Evolutionary conservation across 1,140 invertebrate species (phyloP), one percentile per base, ranked within the genome.

Genomic region (Lutraria rhynchaena): DNA sequence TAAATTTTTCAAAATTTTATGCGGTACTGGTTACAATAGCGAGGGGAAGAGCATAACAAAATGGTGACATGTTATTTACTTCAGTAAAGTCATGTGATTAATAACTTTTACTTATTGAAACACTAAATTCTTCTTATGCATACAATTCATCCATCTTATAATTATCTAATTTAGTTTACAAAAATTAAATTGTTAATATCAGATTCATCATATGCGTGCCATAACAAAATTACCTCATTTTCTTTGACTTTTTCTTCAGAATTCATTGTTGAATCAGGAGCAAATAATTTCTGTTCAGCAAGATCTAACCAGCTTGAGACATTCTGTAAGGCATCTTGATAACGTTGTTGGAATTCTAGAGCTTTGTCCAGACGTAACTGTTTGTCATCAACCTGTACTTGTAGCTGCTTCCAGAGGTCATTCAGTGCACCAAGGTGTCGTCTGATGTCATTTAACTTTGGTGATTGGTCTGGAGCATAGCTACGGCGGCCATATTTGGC

Each of bases 191-290:
- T n/a, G n/a, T n/a, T n/a, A n/a, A n/a, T n/a, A n/a, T n/a, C n/a
- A n/a, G n/a, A n/a, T n/a, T n/a, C n/a, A n/a, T n/a, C n/a, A n/a
- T n/a, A n/a, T n/a, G n/a, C n/a, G n/a, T n/a, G n/a, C n/a, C n/a
- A n/a, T n/a, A n/a, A n/a, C n/a, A n/a, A n/a, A n/a, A n/a, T 24
- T 74, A 91, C 90, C 88, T 91, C 88, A 83, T 89, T 90, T 70
- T 90, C 87, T 63, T 86, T 86, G 15, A 91, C 77, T 35, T 88
- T 86, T 57, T 90, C 86, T 19, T 86, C 84, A 27, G 85, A 83
- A 27, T 86, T 76, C 71, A 81, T 84, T n/a, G 85, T 85, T 19
- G 63, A 60, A 27, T 85, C 84, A 7, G 86, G 73, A 19, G 84
- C 73, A 60, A 90, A 87, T 65, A 92, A 76, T 44, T 87, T 85